Percentiles rank a stretch among this genome's conserved stretches.
Evolutionary conservation across 1,140 invertebrate species (phyloP).

Genomic region (Asbolus verrucosus): DNA sequence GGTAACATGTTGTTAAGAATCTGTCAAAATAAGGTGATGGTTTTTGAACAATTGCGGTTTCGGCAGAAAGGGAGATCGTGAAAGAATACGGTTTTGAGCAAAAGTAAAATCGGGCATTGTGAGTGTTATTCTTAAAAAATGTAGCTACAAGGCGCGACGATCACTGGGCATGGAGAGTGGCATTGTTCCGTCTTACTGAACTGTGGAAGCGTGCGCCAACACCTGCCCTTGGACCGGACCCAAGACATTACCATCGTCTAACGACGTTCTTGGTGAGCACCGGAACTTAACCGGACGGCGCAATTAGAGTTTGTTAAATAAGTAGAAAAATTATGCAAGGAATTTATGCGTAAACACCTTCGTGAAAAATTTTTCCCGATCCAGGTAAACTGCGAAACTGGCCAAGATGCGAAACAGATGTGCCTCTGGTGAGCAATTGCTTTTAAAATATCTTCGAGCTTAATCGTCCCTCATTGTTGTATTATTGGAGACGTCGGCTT

Average conservation of each 20-base stretch:
- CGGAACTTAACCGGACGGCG: constrained; percentile 39
- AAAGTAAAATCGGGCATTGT: constrained; percentile 56
- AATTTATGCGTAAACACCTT: constrained; percentile 28
- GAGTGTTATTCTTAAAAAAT: constrained; percentile 58
- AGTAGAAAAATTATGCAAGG: constrained; percentile 13
- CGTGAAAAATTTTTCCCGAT: too few species aligned
- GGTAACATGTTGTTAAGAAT: constrained; percentile 8
- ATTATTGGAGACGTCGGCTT: background rate
- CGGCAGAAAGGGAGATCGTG: constrained; percentile 9
- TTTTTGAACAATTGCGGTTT: constrained; percentile 29
- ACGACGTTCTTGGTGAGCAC: constrained; percentile 39
- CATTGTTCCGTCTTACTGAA: constrained; percentile 63
- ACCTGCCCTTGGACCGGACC: constrained; percentile 53
- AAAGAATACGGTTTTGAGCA: constrained; percentile 32
- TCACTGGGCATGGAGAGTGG: constrained; percentile 60
- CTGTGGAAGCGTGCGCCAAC: constrained; percentile 61
- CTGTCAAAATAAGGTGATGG: constrained; percentile 17
- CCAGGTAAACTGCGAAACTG: constrained; percentile 24
- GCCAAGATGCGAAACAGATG: constrained; percentile 3
- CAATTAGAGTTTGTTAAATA: constrained; percentile 19
- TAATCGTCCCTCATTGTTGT: constrained; percentile 6
- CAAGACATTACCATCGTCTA: constrained; percentile 50
- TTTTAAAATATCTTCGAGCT: constrained; percentile 27
- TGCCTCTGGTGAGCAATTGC: constrained; percentile 18
- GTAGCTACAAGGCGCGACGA: constrained; percentile 60